phyloP scores from a whole-genome alignment of 2,888 invertebrate genomes.

The Pseudeuparius sepicola region DNA sequence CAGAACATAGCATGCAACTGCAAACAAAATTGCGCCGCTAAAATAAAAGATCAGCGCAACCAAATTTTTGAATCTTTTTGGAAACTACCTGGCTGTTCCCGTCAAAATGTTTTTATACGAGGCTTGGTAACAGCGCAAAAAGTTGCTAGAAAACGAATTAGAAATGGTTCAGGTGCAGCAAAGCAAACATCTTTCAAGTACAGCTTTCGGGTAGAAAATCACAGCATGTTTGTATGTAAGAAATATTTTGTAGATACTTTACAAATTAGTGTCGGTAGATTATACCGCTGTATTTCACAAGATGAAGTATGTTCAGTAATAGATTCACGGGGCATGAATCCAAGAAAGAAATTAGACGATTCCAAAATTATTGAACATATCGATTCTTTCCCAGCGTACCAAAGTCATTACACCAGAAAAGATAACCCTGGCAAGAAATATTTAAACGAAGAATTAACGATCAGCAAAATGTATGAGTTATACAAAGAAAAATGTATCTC shows the following conservation, averaged over 20 bases:
- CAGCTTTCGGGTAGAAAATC: conserved; percentile 5
- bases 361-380: conserved; percentile 7
- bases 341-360: conserved; percentile 4
- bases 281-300: conserved; percentile 8
- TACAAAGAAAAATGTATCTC: conserved; percentile 11
- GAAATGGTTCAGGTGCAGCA: conserved; percentile 8
- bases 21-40: conserved; percentile 7
- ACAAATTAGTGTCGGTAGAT: no score
- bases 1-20: conserved; percentile 2
- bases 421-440: conserved; percentile 10
- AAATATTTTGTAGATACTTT: no score
- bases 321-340: conserved; percentile 6
- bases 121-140: conserved; percentile 7
- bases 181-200: conserved; percentile 7
- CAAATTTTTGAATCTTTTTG: conserved; percentile 6
- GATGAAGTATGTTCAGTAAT: conserved; percentile 7
- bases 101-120: conserved; percentile 8
- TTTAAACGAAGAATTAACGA: conserved; percentile 9
- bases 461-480: conserved; percentile 13
- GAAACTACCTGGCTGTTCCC: conserved; percentile 7
- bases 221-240: conserved; percentile 6
- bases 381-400: conserved; percentile 1
- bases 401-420: no score
- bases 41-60: conserved; percentile 8
- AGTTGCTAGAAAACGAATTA: conserved; percentile 8